phyloP scores from a whole-genome alignment of 1,140 invertebrate species.

The Papilio glaucus region DNA sequence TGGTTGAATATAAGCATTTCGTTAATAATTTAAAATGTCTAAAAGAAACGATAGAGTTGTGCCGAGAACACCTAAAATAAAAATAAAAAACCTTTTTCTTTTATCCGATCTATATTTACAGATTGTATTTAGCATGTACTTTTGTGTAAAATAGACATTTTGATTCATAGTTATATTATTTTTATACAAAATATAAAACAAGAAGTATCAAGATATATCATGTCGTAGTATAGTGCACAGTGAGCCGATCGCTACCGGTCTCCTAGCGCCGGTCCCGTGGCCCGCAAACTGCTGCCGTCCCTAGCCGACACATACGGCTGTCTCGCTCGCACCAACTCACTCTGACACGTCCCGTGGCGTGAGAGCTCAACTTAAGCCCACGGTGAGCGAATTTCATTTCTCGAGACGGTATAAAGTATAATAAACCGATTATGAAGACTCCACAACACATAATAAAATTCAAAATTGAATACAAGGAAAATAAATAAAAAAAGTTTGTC shows the following conservation, averaged over 20 bases:
- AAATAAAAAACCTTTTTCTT: too few relatives aligned
- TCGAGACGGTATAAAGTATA: conserved; percentile 50
- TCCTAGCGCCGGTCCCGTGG: conserved; percentile 32
- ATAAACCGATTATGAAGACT: conserved; percentile 41
- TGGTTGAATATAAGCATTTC: too few relatives aligned
- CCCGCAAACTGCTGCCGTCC: conserved; percentile 35
- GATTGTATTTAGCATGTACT: too few relatives aligned
- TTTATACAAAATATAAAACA: neutral
- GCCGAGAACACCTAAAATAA: too few relatives aligned
- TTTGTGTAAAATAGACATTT: too few relatives aligned
- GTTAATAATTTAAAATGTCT: too few relatives aligned
- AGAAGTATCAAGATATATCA: neutral
- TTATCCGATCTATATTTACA: too few relatives aligned
- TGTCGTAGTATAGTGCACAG: conserved; percentile 24
- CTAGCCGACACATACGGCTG: conserved; percentile 14
- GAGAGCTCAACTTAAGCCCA: conserved; percentile 55
- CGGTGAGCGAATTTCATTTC: conserved; percentile 53
- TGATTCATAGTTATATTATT: too few relatives aligned
- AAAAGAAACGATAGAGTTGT: too few relatives aligned
- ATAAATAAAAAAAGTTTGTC: too few relatives aligned
- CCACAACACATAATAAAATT: too few relatives aligned
- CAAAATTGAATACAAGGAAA: too few relatives aligned
- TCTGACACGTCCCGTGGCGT: conserved; percentile 56
- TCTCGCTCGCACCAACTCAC: conserved; percentile 44
- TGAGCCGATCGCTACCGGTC: conserved; percentile 19